Base-by-base conservation (phyloP, 2,888 invertebrate genomes). In the Ligdia adustata region DNA sequence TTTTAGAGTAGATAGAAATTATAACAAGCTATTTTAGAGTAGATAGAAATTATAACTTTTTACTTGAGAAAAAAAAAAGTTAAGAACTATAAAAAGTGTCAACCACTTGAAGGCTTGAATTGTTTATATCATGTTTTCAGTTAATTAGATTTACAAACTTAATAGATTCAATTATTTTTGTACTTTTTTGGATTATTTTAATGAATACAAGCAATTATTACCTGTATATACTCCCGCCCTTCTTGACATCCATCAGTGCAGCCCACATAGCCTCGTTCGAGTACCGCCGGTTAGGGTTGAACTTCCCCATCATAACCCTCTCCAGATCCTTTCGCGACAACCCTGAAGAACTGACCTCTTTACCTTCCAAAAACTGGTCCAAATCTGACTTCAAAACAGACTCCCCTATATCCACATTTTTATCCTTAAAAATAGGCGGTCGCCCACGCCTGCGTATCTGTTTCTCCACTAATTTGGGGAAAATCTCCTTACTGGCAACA, bases 191-290 rank as follows among this genome's bases (percentile, higher is more conserved):
- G n/a, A n/a, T n/a, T n/a, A n/a, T n/a, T n/a, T n/a, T n/a, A n/a
- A n/a, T n/a, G n/a, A n/a, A n/a, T n/a, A n/a, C n/a, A n/a, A n/a
- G n/a, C n/a, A n/a, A n/a, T n/a, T n/a, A n/a, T n/a, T 28, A 91
- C 91, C 91, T 88, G 56, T 92, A 92, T 56, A 92, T 92, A 66
- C 92, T 92, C 1, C 92, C 91, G 1, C 92, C 92, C 47, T 90
- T 86, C 57, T 92, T 92, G 0, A 92, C 92, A 48, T 92, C 92
- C 91, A 92, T 91, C 1, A 92, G 71, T 1, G 92, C 92, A 1
- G 91, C 90, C 88, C 91, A 92, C 80, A 92, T 87, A 0, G 91
- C 91, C 45, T 91, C 89, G 43, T 91, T 90, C 0, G 90, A 90
- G 49, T 91, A 91, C 42, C 91, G 67, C 26, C 91, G 65, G 29